Base-by-base conservation (phyloP, 2,888 invertebrate species). In the Tricholauxania praeusta region DNA sequence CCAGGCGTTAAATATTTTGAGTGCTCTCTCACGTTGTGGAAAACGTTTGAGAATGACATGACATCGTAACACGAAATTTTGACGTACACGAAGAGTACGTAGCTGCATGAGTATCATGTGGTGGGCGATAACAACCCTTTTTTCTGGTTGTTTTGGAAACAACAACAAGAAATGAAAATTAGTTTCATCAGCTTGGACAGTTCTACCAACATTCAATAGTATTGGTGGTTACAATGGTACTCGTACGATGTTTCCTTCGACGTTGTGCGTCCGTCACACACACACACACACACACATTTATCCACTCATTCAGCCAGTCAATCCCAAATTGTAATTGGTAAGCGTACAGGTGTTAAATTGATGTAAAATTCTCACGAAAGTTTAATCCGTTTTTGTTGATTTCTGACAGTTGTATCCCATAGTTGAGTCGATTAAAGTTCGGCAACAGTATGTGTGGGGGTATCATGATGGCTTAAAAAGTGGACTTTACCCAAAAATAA, bases 281-380 rank as follows among this genome's bases (percentile, higher is more conserved):
- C 32, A 17, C 28, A 12, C 19, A 22, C 51, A 22, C 51, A 14
- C 22, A 22, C 32, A 28, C 28, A 59, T 32, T 22, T 28, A 51
- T 19, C 14, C 49, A 60, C 60, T 32, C 22, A 22, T 32, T 15
- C 32, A 32, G 15, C n/a, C 22, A 59, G 59, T 59, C 59, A 22
- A 57, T 17, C n/a, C 48, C 59, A 22, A 48, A 68, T 55, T 59
- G 65, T 70, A 70, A 73, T 72, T 74, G 72, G 66, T 68, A 55
- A 28, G 53, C 69, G 77, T 76, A 79, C 84, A 84, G 84, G 84
- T 84, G 84, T 82, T 81, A 80, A 81, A 82, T 81, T 82, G 83
- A 81, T 82, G 80, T 78, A 80, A 81, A 82, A 82, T 85, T 85
- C 86, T 82, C 85, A 86, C 86, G 85, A 81, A 82, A 79, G 80